phyloP scores from a whole-genome alignment of 2,113 vertebrate species.

The Probosciger aterrimus region DNA sequence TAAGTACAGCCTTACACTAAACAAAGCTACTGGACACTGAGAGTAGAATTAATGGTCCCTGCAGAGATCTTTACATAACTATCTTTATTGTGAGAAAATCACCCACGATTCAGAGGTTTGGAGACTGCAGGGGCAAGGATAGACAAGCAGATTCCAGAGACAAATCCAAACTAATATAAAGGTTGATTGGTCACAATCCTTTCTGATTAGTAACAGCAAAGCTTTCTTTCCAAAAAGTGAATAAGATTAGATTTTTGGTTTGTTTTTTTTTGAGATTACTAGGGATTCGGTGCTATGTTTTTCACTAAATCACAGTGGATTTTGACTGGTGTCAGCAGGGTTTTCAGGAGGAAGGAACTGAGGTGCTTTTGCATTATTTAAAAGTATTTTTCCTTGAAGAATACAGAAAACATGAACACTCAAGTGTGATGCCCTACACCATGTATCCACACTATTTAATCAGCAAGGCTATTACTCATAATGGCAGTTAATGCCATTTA shows the following conservation, averaged over 20 bases:
- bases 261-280: not conserved
- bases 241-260: not conserved
- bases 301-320: not conserved
- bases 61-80: not conserved
- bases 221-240: not conserved
- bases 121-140: not conserved
- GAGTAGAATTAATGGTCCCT: not conserved
- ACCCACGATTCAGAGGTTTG: not conserved
- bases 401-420: not conserved
- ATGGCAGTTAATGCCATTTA: not conserved
- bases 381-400: not conserved
- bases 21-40: not conserved
- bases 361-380: not conserved
- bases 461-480: not conserved
- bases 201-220: not conserved
- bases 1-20: not conserved
- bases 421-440: not conserved
- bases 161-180: not conserved
- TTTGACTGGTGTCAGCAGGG: not conserved
- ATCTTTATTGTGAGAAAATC: not conserved
- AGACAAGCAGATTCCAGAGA: not conserved
- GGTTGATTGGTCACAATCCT: not conserved
- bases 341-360: not conserved
- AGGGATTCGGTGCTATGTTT: not conserved
- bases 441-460: not conserved